These are phyloP conservation scores for Muscicapa comitata DNA, from an alignment of 2,797 vertebrate genomes.

Conservation along the genomic window DNA sequence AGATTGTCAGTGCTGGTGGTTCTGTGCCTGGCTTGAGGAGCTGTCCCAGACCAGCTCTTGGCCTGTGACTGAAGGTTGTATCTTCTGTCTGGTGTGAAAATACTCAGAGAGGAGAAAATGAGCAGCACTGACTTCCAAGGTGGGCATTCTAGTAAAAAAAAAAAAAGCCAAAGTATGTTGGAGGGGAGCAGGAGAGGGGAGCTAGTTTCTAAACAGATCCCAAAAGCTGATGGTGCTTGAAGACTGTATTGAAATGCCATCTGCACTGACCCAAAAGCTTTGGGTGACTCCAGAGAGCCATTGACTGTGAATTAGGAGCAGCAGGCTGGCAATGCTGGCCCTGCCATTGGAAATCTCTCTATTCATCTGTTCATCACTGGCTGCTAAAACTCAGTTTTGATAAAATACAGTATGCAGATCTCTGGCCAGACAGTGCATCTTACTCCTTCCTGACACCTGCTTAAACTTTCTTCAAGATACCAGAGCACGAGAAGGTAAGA, in stretches of 20 bases:
- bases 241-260: neutral
- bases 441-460: neutral
- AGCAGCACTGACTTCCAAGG: slow-evolving; percentile 4
- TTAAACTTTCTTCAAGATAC: neutral
- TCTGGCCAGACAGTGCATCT: neutral
- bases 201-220: slow-evolving; percentile 3
- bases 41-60: neutral
- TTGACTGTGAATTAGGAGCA: neutral
- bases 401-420: neutral
- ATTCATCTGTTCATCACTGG: neutral
- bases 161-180: slow-evolving; percentile 12
- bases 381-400: neutral
- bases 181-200: slow-evolving; percentile 26
- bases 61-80: neutral
- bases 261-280: neutral
- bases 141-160: neutral
- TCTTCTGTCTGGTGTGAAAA: neutral
- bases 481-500: neutral
- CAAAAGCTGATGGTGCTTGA: slow-evolving; percentile 9
- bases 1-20: neutral
- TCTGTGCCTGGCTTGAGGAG: neutral
- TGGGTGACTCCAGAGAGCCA: neutral
- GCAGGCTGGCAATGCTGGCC: neutral
- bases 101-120: neutral
- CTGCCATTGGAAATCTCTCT: neutral